Base-by-base conservation (phyloP, 2,888 invertebrate species). In the Cryptus viduatorius region DNA sequence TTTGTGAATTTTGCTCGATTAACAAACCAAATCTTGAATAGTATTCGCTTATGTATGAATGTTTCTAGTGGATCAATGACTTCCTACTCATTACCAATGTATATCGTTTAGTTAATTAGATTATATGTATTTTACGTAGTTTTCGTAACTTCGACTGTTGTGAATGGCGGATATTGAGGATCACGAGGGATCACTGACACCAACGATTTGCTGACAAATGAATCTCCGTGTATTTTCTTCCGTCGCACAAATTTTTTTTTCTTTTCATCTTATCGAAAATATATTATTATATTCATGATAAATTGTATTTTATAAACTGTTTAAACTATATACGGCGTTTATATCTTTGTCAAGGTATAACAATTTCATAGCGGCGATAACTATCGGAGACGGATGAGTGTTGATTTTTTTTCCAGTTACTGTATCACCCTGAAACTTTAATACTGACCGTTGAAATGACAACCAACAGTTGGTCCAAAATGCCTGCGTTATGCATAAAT, bases 41-140 rank as follows among this genome's bases (percentile, higher is more conserved):
- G 83, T 86, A 85, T 82, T 87, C 85, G 87, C 87, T 86, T 82
- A 87, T 84, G 86, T 87, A 87, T 77, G 87, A 87, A 87, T 84
- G 78, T 71, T 48, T 75, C 72, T 75, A 64, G 73, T 50, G 80
- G 77, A 84, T 80, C 61, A 61, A 76, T 31, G 80, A 46, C 79
- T 79, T 73, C 69, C 73, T 76, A 44, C 1, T 65, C 19, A 76
- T 56, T 50, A 59, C 56, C 71, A 77, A 76, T 67, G 71, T 76
- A 76, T 59, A 24, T 42, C 73, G 24, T 76, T 37, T 76, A 76
- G 81, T 61, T 79, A 61, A 76, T 71, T 83, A 83, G 65, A 76
- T 72, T 56, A 37, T 69, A 59, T 78, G 16, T 69, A 68, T 75
- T 73, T 37, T 7, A 71, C 44, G 56, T 72, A 77, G 59, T 37